phyloP scores from a whole-genome alignment of 2,797 vertebrate species.

The Monodelphis domestica region DNA sequence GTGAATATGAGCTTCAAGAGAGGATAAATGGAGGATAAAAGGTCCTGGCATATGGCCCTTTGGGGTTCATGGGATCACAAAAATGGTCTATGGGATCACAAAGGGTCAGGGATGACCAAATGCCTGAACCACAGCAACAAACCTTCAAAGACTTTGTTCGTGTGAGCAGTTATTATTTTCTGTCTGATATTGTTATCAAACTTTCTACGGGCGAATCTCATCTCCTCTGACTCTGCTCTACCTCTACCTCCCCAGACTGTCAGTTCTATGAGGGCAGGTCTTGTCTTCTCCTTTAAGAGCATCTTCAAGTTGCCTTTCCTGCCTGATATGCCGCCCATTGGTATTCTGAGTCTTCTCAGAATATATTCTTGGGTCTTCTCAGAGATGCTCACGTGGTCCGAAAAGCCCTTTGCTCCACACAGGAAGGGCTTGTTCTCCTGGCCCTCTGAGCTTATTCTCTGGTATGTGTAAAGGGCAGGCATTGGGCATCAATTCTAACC shows the following conservation, averaged over 20 bases:
- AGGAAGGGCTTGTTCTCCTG: not conserved
- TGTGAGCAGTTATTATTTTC: too few species aligned
- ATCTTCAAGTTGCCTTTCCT: not conserved
- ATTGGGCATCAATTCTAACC: constrained; percentile 50
- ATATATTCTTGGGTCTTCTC: not conserved
- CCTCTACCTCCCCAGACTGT: not conserved
- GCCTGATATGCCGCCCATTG: not conserved
- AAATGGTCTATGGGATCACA: not conserved
- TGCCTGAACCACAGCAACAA: not conserved
- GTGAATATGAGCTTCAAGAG: not conserved
- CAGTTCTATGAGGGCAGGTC: not conserved
- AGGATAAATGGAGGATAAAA: not conserved
- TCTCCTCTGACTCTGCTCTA: not conserved
- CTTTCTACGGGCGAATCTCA: not conserved
- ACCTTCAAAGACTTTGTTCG: not conserved
- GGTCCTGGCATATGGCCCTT: too few species aligned
- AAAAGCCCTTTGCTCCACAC: not conserved
- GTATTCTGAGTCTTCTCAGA: not conserved
- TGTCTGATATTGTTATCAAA: not conserved
- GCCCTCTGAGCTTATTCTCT: constrained; percentile 46
- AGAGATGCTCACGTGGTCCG: not conserved
- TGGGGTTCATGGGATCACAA: not conserved
- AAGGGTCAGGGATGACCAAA: not conserved
- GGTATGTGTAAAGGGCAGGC: constrained; percentile 23
- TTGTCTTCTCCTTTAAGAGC: not conserved